These are phyloP conservation scores for Zenarchopterus dispar DNA, from an alignment of 2,797 vertebrate genomes.

Conservation along the genomic window DNA sequence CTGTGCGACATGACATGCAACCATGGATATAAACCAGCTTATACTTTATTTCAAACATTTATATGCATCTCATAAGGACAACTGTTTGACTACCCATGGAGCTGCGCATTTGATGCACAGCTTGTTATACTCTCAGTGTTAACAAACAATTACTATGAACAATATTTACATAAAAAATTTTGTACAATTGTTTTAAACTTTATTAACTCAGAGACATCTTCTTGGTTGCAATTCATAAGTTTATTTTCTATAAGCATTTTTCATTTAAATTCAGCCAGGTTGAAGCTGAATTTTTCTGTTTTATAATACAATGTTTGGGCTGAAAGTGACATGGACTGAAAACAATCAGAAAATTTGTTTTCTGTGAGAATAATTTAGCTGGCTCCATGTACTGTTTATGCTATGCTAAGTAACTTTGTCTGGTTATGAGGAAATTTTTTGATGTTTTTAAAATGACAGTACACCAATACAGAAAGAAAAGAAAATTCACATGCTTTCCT, in stretches of 20 bases:
- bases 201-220: slow-evolving; percentile 2
- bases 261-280: neutral
- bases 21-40: slow-evolving; percentile 64
- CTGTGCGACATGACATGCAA: slow-evolving; percentile 59
- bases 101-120: slow-evolving; percentile 57
- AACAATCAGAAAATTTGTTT: neutral
- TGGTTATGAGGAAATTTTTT: no score
- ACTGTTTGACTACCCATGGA: slow-evolving; percentile 59
- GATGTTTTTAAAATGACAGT: no score
- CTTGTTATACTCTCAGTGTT: slow-evolving; percentile 48
- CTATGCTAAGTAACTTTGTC: no score
- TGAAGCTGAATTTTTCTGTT: slow-evolving; percentile 5
- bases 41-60: slow-evolving; percentile 64
- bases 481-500: slow-evolving; percentile 79
- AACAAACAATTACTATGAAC: slow-evolving; percentile 41
- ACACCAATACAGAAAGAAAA: slow-evolving; percentile 47
- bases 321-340: neutral
- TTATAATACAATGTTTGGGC: neutral
- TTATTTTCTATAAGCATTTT: neutral
- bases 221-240: slow-evolving; percentile 1
- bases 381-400: neutral
- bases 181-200: slow-evolving; percentile 3
- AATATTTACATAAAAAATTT: slow-evolving; percentile 17
- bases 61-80: slow-evolving; percentile 58
- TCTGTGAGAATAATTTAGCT: neutral